Conservation (phyloP, 2,888 invertebrate species). For the Augochlorella aurata region DNA sequence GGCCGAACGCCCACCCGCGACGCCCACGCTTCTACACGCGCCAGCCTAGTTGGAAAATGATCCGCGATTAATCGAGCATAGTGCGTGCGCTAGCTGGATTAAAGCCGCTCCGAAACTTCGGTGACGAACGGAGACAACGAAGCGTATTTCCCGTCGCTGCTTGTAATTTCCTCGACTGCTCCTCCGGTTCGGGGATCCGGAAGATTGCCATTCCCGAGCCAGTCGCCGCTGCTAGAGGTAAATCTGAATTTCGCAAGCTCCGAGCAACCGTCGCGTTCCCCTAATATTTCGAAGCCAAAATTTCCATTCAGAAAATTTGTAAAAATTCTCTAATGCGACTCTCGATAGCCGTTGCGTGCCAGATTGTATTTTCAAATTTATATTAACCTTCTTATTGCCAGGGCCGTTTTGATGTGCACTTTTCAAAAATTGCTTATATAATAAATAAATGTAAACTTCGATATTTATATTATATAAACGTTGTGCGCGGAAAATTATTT, state of each 20-base stretch:
- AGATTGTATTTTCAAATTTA: neutral
- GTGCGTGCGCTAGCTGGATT: neutral
- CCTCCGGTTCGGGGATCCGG: neutral
- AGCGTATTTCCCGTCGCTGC: neutral
- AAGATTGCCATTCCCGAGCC: neutral
- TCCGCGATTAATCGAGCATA: neutral
- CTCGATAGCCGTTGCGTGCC: neutral
- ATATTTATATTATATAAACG: no score
- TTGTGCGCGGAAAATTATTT: no score
- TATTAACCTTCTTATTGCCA: no score
- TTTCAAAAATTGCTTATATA: no score
- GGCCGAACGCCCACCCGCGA: neutral
- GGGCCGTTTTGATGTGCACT: no score
- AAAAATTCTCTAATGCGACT: neutral
- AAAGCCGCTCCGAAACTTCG: slow-evolving; percentile 4
- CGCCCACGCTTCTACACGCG: neutral
- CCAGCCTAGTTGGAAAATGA: neutral
- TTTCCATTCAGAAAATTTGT: neutral
- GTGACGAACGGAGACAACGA: neutral
- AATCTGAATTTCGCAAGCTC: neutral
- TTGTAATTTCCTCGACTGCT: neutral
- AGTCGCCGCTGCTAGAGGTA: neutral
- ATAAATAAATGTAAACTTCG: no score
- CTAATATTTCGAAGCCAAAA: neutral
- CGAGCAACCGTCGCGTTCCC: neutral